Evolutionary conservation across 2,113 vertebrate genomes (phyloP), one percentile per base, ranked within the genome.

Genomic region (Cephalopterus ornatus): DNA sequence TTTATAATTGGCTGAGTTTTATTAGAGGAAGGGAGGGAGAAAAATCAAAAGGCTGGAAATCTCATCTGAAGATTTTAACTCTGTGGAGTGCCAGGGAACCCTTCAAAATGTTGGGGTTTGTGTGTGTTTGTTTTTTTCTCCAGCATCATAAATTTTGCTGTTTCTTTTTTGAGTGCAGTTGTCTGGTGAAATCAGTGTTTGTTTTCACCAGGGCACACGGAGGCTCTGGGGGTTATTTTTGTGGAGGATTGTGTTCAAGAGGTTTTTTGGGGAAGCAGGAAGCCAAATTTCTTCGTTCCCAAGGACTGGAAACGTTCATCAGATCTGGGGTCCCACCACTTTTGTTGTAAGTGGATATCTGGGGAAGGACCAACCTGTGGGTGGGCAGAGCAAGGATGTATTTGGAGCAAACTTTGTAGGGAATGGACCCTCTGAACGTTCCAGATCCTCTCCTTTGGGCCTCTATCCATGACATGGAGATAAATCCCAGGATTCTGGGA

Each of bases 1-100:
- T 78, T 94, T 87, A 18, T 84, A 95, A 95, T 87, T 92, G 70
- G 10, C 14, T 68, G 65, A 56, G 14, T 87, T 76, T 65, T 72
- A 67, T 75, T 92, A 62, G n/a, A 44, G 37, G 19, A 22, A 50
- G 27, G 37, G 22, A 19, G 6, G 13, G 35, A 58, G 59, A 24
- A 59, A 56, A 76, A 42, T 21, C 65, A 68, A 17, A 22, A 67
- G 39, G 47, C 6, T 80, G 21, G 11, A 86, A 87, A 74, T 11
- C n/a, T 65, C 58, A n/a, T 70, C 41, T 63, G 46, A 14, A 37
- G 41, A 33, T 71, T 87, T 88, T 78, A 92, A 50, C 59, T 39
- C 56, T 33, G 26, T 26, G 8, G 4, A 32, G 71, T 35, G 18
- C 30, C 33, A 27, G 37, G n/a, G 4, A 72, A 52, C 18, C 10